Conservation (phyloP, 2,888 invertebrate genomes). For the Polyploca ridens region DNA sequence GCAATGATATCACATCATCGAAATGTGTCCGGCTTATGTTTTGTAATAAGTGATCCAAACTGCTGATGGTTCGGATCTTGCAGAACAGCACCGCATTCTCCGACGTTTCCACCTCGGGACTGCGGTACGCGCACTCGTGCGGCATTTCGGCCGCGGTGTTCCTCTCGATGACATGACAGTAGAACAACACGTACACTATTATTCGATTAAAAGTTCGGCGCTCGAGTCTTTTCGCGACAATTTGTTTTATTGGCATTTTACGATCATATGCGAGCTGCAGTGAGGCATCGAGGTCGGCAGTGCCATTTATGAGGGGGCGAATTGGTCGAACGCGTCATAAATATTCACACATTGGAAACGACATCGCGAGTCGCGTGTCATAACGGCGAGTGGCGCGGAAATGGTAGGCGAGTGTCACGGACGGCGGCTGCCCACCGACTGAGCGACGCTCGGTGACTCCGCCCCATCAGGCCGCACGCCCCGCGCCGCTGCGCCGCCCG, state of each 20-base stretch:
- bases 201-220: constrained; percentile 79
- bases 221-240: constrained; percentile 74
- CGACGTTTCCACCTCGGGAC: constrained; percentile 82
- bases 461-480: constrained; percentile 74
- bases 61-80: constrained; percentile 89
- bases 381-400: constrained; percentile 52
- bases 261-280: constrained; percentile 62
- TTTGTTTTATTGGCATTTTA: constrained; percentile 81
- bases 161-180: constrained; percentile 72
- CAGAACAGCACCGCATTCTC: constrained; percentile 86
- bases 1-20: constrained; percentile 87
- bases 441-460: constrained; percentile 70
- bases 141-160: constrained; percentile 81
- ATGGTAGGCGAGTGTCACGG: constrained; percentile 59
- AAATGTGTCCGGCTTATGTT: constrained; percentile 88
- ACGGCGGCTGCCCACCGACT: constrained; percentile 82
- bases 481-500: constrained; percentile 65
- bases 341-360: constrained; percentile 72
- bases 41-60: constrained; percentile 87
- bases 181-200: constrained; percentile 81
- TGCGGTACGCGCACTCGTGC: constrained; percentile 89
- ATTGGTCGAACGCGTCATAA: constrained; percentile 77
- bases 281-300: constrained; percentile 69
- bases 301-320: constrained; percentile 77
- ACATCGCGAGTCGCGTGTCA: constrained; percentile 80